phyloP scores from a whole-genome alignment of 2,113 vertebrate species.

The Brevimyrus niger region DNA sequence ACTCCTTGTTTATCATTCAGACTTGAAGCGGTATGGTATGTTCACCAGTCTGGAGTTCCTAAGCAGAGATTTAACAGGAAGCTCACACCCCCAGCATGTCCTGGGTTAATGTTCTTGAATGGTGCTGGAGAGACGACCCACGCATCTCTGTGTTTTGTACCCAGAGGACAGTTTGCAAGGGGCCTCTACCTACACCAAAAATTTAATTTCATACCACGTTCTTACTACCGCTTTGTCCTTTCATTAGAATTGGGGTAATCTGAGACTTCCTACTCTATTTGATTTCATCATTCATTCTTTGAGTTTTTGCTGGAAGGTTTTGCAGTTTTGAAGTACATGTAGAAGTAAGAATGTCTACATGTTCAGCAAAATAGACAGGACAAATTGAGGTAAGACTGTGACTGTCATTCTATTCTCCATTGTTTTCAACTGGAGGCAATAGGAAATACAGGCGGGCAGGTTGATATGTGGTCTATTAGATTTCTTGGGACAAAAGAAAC shows the following conservation, averaged over 20 bases:
- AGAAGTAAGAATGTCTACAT: no score
- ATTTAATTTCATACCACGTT: constrained; percentile 12
- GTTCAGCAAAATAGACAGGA: background rate
- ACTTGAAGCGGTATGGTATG: background rate
- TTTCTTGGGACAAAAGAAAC: background rate
- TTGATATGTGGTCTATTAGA: background rate
- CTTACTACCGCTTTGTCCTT: constrained; percentile 7
- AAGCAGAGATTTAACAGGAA: background rate
- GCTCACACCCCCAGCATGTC: background rate
- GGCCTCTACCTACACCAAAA: background rate
- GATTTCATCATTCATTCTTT: background rate
- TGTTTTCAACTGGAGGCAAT: background rate
- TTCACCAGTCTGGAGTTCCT: background rate
- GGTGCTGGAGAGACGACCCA: background rate
- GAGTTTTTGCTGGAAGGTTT: background rate
- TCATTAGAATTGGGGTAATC: constrained; percentile 20
- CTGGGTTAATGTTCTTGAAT: background rate
- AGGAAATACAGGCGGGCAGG: background rate
- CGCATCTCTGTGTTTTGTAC: background rate
- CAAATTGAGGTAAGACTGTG: background rate
- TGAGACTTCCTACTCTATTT: background rate
- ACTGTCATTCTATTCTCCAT: background rate
- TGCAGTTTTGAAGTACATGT: background rate
- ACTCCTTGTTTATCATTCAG: background rate
- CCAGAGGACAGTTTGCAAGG: background rate